Evolutionary conservation across 2,113 vertebrate genomes (phyloP), one percentile per base, ranked within the genome.

Genomic region (Anseranas semipalmata): DNA sequence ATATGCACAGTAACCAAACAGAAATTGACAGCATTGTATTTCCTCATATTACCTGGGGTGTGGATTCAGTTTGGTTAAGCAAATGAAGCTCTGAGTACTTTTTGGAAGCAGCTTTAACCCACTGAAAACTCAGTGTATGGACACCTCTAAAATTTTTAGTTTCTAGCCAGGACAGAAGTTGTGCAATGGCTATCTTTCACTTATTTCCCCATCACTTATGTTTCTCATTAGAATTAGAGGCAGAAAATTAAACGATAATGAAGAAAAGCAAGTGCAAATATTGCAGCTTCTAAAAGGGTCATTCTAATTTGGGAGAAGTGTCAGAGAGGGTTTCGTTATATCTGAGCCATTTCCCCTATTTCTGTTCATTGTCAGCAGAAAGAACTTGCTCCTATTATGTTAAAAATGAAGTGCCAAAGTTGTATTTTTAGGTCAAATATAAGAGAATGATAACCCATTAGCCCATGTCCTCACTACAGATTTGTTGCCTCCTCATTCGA

Each of bases 391-490:
- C 48, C 18, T 85, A 48, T 76, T 92, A 85, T 76, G 90, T 85
- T 89, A 95, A 96, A 96, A 97, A 95, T 92, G 79, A 95, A 87
- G 39, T n/a, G 43, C 4, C 1, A 8, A 53, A 82, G 24, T 37
- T 91, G 14, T 89, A 89, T 66, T 96, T 96, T 94, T 95, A 75
- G 59, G 41, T 68, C 78, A 70, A 93, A 83, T 93, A 66, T 32
- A 75, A 85, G 58, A 76, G 89, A 94, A 80, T 45, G 86, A 96
- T 96, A 96, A 96, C 81, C 77, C 32, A 11, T 87, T 76, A 87
- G 41, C 77, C 86, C 41, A 11, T 87, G 94, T 85, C 71, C 84
- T 91, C 52, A 43, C 15, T 71, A 55, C 50, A 76, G 41, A 94
- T 80, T 56, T 39, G 45, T 91, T 87, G 84, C 33, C 43, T 87